Percentiles rank a stretch among this genome's conserved stretches.
Conservation (phyloP, 2,888 invertebrate species). For the Nemotelus pantherinus region DNA sequence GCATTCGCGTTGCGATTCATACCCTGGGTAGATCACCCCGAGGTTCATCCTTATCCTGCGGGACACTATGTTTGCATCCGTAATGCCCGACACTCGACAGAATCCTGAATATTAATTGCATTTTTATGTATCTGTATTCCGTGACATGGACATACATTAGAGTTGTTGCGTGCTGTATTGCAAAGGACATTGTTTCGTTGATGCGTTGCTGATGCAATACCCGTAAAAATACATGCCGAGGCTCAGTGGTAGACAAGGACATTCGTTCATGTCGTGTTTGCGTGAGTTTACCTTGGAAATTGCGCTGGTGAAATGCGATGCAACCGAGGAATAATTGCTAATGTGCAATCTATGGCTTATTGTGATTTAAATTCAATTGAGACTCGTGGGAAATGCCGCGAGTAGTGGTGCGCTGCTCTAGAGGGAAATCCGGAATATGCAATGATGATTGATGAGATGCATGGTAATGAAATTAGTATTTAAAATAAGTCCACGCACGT, state of each 20-base stretch:
- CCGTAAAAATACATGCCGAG: neutral
- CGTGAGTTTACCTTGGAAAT: neutral
- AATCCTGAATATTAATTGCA: conserved; percentile 38
- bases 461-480: conserved; percentile 3
- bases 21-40: neutral
- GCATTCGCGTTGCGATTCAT: conserved; percentile 19
- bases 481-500: neutral
- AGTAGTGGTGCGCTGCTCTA: neutral
- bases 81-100: conserved; percentile 28
- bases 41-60: neutral
- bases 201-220: neutral
- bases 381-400: conserved; percentile 36
- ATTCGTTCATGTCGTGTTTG: neutral
- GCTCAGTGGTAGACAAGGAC: neutral
- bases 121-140: conserved; percentile 41
- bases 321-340: conserved; percentile 41
- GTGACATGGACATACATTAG: conserved; percentile 38
- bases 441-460: conserved; percentile 24
- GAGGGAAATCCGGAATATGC: neutral
- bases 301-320: neutral
- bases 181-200: conserved; percentile 32
- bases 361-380: conserved; percentile 41
- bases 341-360: conserved; percentile 38
- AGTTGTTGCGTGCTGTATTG: conserved; percentile 10
- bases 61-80: conserved; percentile 35